Base-by-base conservation (phyloP, 2,797 vertebrate genomes). In the Sebastes miniatus region DNA sequence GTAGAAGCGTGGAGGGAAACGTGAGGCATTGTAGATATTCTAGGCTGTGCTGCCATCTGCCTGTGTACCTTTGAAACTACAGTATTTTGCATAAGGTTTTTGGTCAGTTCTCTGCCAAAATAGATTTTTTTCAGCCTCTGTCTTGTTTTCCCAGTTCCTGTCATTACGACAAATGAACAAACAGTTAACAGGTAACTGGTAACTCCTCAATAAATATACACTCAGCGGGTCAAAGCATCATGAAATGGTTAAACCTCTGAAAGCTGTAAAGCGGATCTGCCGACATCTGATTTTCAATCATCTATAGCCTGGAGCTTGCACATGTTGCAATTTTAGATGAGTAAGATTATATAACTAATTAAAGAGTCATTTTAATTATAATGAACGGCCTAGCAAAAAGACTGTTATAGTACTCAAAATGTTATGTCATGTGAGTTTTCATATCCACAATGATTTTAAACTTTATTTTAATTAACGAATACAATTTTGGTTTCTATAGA, bases 41-140 rank as follows among this genome's bases (percentile, higher is more conserved):
- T 32, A 80, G 63, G 2, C 64, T 92, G 64, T 90, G 76, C 91
- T 91, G 90, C 93, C 94, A 88, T 77, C 94, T 94, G 69, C 72
- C 84, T 87, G 91, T 83, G 62, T 5, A 29, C 2, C 31, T 8
- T 18, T 71, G 58, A 76, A 81, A 67, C 76, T 91, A 63, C 91
- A 88, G 6, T 2, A 2, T 0, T 2, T 58, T 5, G 18, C n/a
- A 58, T n/a, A 8, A 39, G 32, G 12, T 31, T 50, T 10, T 31
- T 50, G 25, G 25, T n/a, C 11, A 9, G 25, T 43, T 27, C 3
- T 27, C 56, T 22, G 18, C 6, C 64, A n/a, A 8, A 24, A n/a
- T 34, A 12, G 3, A 24, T 58, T 32, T 43, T 18, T 66, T 65
- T 57, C 13, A 76, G 25, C 6, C 3, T 20, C 3, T 1, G 31